Conservation (phyloP, 2,113 vertebrate species). For the human region DNA sequence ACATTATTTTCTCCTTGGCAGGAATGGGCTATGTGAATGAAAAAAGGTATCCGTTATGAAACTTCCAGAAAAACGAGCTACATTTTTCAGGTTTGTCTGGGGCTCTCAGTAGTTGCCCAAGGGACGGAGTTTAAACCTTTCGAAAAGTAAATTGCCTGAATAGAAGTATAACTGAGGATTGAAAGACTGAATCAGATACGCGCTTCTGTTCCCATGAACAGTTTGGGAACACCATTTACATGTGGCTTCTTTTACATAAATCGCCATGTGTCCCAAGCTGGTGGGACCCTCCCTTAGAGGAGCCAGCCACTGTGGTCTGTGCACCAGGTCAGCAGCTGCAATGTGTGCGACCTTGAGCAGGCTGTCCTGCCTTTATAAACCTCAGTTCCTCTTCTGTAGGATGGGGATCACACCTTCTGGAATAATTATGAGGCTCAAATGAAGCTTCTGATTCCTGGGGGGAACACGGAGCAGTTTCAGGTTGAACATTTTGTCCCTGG, state of each 20-base stretch:
- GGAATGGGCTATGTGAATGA: not conserved
- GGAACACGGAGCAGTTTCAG: not conserved
- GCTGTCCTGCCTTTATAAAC: not conserved
- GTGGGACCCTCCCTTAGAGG: not conserved
- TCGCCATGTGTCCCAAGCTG: not conserved
- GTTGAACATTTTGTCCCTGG: not conserved
- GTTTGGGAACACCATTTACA: not conserved
- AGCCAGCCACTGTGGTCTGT: not conserved
- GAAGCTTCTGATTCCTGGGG: not conserved
- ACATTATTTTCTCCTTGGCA: not conserved
- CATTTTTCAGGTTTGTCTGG: not conserved
- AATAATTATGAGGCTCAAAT: not conserved
- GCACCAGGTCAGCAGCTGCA: too few species aligned
- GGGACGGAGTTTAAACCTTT: not conserved
- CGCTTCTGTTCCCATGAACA: not conserved
- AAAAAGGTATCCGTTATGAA: not conserved
- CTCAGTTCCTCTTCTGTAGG: not conserved
- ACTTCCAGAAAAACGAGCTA: not conserved
- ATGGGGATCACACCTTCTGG: not conserved
- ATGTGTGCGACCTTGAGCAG: rapidly evolving
- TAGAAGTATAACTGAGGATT: not conserved
- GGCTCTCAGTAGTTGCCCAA: not conserved
- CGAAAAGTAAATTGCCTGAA: not conserved
- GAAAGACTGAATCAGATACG: not conserved
- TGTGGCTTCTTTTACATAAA: not conserved